Evolutionary conservation across 2,797 vertebrate genomes (phyloP).

Genomic region (Trachops cirrhosus): DNA sequence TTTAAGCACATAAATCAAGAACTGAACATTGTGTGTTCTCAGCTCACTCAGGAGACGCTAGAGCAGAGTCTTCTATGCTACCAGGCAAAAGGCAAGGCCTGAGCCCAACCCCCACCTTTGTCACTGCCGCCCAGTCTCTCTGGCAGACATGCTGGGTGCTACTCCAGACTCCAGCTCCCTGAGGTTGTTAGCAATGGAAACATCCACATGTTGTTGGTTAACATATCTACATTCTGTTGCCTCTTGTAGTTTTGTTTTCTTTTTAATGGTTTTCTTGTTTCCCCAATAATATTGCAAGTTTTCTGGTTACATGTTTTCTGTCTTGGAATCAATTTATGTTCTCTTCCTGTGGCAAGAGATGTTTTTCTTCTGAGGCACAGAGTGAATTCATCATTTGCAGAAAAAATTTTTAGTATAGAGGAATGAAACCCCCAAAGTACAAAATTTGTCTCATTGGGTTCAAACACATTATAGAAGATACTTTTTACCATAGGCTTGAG

Average conservation of each 20-base stretch:
- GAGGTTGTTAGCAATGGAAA: background rate
- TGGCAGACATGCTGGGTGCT: background rate
- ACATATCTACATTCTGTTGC: background rate
- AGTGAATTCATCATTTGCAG: background rate
- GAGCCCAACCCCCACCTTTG: background rate
- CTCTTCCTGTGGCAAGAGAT: background rate
- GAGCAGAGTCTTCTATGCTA: background rate
- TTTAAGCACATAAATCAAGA: background rate
- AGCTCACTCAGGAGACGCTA: background rate
- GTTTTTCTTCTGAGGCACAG: background rate
- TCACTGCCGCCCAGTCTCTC: fast-evolving
- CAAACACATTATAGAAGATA: background rate
- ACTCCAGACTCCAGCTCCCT: background rate
- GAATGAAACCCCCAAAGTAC: background rate
- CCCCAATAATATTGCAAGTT: background rate
- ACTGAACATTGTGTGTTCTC: background rate
- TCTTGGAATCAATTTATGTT: background rate
- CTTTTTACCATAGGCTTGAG: background rate
- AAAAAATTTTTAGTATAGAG: background rate
- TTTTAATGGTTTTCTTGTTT: background rate
- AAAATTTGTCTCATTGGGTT: background rate
- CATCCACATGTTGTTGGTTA: background rate
- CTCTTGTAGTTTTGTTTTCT: background rate
- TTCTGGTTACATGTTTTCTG: background rate
- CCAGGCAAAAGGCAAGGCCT: background rate